Evolutionary conservation across 53 echinoderm and acorn worm genomes (phyloP).

Genomic region (Stichopus horrens): DNA sequence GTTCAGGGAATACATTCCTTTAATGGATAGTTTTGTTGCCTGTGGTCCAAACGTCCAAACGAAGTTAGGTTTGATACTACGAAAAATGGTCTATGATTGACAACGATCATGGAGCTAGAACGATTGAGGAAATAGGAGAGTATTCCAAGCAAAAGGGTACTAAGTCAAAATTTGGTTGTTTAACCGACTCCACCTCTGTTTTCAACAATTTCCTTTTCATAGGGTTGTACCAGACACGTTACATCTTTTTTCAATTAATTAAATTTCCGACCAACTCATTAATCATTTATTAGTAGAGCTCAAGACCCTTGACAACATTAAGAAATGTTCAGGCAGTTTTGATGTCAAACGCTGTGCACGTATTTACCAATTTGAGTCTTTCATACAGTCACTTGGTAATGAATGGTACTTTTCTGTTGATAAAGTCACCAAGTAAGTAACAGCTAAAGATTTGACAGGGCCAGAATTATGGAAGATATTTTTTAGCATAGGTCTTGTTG

Average conservation of each 20-base stretch:
- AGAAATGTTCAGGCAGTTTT: background rate
- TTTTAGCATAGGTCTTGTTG: background rate
- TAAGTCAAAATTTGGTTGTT: too few relatives aligned
- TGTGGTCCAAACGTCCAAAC: too few relatives aligned
- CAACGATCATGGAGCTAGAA: too few relatives aligned
- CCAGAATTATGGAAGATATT: conserved; percentile 14
- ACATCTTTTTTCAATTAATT: conserved; percentile 8
- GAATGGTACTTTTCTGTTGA: conserved; percentile 30
- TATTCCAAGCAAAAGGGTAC: too few relatives aligned
- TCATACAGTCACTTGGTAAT: conserved; percentile 14
- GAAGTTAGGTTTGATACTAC: too few relatives aligned
- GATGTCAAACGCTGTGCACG: background rate
- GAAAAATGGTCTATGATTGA: too few relatives aligned
- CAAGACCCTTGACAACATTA: background rate
- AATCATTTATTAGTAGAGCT: conserved; percentile 1
- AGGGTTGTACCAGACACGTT: conserved; percentile 35
- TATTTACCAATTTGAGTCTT: background rate
- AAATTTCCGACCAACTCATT: conserved; percentile 26
- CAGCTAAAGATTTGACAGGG: conserved; percentile 17
- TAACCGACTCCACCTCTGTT: too few relatives aligned
- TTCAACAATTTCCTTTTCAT: background rate
- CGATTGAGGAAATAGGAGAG: too few relatives aligned
- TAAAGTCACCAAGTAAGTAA: background rate
- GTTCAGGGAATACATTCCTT: too few relatives aligned
- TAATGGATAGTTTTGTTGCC: too few relatives aligned